These are phyloP conservation scores for Cyprinodon tularosa DNA, from an alignment of 2,113 vertebrate species.

Conservation along the genomic window DNA sequence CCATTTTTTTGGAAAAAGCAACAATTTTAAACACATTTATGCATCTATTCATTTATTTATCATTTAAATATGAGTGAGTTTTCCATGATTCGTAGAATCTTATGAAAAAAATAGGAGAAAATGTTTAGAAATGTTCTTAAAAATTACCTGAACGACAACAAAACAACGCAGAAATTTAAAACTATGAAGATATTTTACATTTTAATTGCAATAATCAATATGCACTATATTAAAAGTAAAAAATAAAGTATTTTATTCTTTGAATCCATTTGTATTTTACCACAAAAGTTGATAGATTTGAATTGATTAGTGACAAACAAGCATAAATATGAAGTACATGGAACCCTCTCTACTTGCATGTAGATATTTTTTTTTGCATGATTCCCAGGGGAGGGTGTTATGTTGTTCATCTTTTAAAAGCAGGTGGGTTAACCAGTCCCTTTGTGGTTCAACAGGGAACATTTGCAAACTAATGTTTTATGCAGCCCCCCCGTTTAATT, in stretches of 20 bases:
- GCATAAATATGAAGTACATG: neutral
- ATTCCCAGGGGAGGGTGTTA: neutral
- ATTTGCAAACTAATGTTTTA: conserved; percentile 3
- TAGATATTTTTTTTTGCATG: neutral
- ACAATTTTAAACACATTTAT: too few relatives aligned
- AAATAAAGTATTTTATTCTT: neutral
- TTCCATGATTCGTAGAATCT: too few relatives aligned
- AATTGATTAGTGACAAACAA: neutral
- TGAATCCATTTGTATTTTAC: neutral
- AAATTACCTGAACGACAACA: too few relatives aligned
- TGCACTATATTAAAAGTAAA: too few relatives aligned
- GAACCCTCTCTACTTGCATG: neutral
- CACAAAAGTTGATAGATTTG: neutral
- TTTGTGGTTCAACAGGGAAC: neutral
- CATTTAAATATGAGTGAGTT: too few relatives aligned
- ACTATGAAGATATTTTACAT: too few relatives aligned
- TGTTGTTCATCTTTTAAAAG: neutral
- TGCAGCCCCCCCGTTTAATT: neutral
- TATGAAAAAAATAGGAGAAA: too few relatives aligned
- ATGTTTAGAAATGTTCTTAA: too few relatives aligned
- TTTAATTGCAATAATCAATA: neutral
- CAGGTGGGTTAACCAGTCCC: neutral
- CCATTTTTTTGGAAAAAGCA: too few relatives aligned
- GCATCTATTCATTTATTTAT: too few relatives aligned
- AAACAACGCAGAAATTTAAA: neutral